These are phyloP conservation scores for Druceiella hillmani DNA, from an alignment of 2,888 invertebrate genomes.

Conservation along the genomic window DNA sequence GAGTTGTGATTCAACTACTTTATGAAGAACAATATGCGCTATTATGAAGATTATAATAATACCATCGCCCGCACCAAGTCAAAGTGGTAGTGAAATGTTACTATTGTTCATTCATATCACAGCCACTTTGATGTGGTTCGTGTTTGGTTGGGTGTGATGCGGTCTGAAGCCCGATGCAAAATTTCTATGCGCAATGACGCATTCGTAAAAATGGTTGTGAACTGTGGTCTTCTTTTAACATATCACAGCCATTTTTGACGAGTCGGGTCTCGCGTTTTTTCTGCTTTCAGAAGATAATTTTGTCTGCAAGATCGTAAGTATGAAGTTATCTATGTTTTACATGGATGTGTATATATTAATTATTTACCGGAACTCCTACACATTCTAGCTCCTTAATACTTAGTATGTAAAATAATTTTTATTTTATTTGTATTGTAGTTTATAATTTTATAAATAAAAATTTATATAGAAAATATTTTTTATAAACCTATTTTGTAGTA, in stretches of 20 bases:
- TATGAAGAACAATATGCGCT: no score
- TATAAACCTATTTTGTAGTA: no score
- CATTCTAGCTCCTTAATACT: no score
- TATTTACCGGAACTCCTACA: no score
- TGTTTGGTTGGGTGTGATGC: conserved; percentile 61
- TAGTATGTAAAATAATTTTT: no score
- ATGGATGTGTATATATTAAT: no score
- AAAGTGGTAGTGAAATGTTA: conserved; percentile 85
- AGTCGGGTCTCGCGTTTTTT: conserved; percentile 62
- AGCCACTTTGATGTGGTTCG: conserved; percentile 97
- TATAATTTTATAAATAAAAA: no score
- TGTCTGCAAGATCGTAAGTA: no score
- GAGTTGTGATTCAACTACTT: conserved; percentile 59
- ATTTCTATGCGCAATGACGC: conserved; percentile 31
- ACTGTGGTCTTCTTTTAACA: conserved; percentile 57
- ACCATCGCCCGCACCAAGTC: conserved; percentile 63
- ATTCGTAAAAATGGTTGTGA: conserved; percentile 79
- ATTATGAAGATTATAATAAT: conserved; percentile 12
- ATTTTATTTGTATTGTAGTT: no score
- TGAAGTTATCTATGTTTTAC: no score
- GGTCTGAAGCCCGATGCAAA: conserved; percentile 11
- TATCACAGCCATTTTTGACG: conserved; percentile 97
- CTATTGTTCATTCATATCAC: conserved; percentile 74
- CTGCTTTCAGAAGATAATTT: no score
- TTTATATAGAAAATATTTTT: no score